Evolutionary conservation across 2,797 vertebrate species (phyloP).

Genomic region (Macroramphosus scolopax): DNA sequence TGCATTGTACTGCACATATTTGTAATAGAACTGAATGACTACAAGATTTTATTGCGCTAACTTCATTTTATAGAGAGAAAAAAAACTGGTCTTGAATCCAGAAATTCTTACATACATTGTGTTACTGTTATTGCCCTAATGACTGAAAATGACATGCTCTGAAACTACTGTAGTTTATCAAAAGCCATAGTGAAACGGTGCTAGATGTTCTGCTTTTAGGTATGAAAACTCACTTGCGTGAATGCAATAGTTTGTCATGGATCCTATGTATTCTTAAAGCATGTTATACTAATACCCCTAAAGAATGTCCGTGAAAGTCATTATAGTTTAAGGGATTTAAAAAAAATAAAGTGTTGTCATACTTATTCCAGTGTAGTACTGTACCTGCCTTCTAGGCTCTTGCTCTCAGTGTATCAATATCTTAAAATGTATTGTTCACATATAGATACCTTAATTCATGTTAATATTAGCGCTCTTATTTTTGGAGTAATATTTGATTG

Average conservation of each 20-base stretch:
- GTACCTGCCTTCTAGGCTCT: slow-evolving; percentile 78
- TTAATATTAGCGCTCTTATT: slow-evolving; percentile 77
- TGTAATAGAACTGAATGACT: slow-evolving; percentile 85
- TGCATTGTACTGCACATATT: slow-evolving; percentile 93
- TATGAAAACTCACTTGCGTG: slow-evolving; percentile 82
- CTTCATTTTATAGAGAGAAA: slow-evolving; percentile 69
- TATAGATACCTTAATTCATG: slow-evolving; percentile 72
- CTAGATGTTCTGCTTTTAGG: slow-evolving; percentile 86
- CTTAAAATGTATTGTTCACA: slow-evolving; percentile 78
- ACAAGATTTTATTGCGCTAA: slow-evolving; percentile 84
- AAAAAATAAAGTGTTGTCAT: slow-evolving; percentile 71
- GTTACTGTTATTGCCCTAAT: slow-evolving; percentile 80
- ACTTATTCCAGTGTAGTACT: slow-evolving; percentile 82
- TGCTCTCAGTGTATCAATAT: slow-evolving; percentile 78
- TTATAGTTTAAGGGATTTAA: slow-evolving; percentile 73
- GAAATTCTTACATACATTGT: slow-evolving; percentile 75
- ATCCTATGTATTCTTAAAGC: slow-evolving; percentile 81
- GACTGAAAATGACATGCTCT: slow-evolving; percentile 81
- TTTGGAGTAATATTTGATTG: slow-evolving; percentile 70
- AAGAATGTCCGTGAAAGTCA: slow-evolving; percentile 75
- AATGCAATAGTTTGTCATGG: slow-evolving; percentile 86
- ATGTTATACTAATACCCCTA: slow-evolving; percentile 80
- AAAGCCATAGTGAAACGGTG: slow-evolving; percentile 88
- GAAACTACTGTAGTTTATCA: slow-evolving; percentile 83
- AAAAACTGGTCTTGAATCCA: slow-evolving; percentile 61